Evolutionary conservation across 2,888 invertebrate species (phyloP), one percentile per base, ranked within the genome.

Genomic region (Drosophila barbarae): DNA sequence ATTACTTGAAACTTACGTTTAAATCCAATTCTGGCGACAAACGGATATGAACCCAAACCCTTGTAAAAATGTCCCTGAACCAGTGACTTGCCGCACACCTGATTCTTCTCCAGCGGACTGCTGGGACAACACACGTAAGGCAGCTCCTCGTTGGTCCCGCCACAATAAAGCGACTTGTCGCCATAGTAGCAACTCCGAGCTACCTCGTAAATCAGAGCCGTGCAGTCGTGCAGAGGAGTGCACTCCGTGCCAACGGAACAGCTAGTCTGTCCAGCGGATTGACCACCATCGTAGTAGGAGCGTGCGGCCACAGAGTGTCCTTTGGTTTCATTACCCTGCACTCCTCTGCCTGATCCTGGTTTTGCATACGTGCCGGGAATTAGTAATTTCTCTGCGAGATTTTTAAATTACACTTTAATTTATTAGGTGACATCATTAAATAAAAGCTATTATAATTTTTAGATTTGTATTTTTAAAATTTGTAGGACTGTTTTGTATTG

Each of bases 21-120:
- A 80, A 95, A 95, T 34, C 94, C 95, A 69, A 95, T 91, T 77
- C 95, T 91, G 0, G 92, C 95, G 0, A 94, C 92, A 92, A 94
- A 95, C 0, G 95, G 95, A 87, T 93, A 94, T 0, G 93, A 92
- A 2, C 95, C 95, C 8, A 95, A 87, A 1, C 93, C 93, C 38
- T 90, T 91, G 74, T 93, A 93, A 61, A 91, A 91, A 7, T 91
- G 90, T 0, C 93, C 93, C 69, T 92, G 92, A 3, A 94, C 93
- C 89, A 93, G 91, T 13, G 93, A 92, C 77, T 91, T 91, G 0
- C 94, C 94, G 69, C 94, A 94, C 42, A 91, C 90, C 70, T 91
- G 91, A 68, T 86, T 91, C 69, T 89, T 87, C 57, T 88, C 88
- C 34, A 88, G 64, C 23, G 88, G 88, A 78, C 87, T 88, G 47